Percentiles rank a stretch among this genome's conserved stretches.
Evolutionary conservation across 1,140 invertebrate species (phyloP).

Genomic region (Phymastichus coffea): DNA sequence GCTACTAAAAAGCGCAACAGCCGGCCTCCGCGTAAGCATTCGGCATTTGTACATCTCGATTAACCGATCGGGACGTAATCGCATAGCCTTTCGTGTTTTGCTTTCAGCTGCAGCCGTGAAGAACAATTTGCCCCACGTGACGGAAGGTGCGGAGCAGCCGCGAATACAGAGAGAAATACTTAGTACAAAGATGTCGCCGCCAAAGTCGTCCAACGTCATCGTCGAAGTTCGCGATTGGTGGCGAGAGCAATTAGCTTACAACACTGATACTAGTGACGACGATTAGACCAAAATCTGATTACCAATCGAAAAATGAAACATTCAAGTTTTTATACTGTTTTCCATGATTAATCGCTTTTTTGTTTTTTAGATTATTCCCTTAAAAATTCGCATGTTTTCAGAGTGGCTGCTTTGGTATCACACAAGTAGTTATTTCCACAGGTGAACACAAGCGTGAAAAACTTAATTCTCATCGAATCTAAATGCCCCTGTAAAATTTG

Average conservation of each 20-base stretch:
- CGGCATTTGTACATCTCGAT: too few species aligned
- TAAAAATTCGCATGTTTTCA: too few species aligned
- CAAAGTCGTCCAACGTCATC: slow-evolving; percentile 59
- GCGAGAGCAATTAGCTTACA: slow-evolving; percentile 64
- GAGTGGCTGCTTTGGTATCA: too few species aligned
- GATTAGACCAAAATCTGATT: slow-evolving; percentile 42
- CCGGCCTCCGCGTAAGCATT: slow-evolving; percentile 62
- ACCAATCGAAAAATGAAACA: slow-evolving; percentile 6
- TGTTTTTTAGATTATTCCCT: too few species aligned
- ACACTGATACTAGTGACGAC: slow-evolving; percentile 61
- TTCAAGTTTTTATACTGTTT: not conserved
- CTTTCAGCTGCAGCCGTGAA: slow-evolving; percentile 32
- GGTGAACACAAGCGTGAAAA: too few species aligned
- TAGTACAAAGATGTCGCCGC: slow-evolving; percentile 47
- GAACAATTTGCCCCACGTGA: slow-evolving; percentile 55
- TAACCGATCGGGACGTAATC: too few species aligned
- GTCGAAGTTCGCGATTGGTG: slow-evolving; percentile 67
- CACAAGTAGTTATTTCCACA: too few species aligned
- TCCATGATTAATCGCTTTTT: too few species aligned
- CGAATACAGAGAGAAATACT: slow-evolving; percentile 45
- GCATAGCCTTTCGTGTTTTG: too few species aligned
- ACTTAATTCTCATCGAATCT: too few species aligned
- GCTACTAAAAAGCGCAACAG: slow-evolving; percentile 67
- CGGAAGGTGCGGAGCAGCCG: slow-evolving; percentile 51
- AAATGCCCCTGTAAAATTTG: too few species aligned